Conservation (phyloP, 1,140 invertebrate genomes). For the Trichoplusia ni region DNA sequence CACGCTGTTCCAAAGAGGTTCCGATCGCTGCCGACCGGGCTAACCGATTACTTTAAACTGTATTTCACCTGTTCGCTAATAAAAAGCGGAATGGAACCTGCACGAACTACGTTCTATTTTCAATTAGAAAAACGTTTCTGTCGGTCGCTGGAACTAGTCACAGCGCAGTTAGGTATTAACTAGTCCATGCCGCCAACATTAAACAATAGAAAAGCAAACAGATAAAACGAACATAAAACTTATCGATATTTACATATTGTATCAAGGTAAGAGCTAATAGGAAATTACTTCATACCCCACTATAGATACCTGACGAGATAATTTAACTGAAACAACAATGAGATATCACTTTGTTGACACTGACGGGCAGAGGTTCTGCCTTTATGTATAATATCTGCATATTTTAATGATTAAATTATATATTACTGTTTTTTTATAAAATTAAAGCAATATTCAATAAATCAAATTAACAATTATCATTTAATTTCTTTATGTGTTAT, state of each 20-base stretch:
- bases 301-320: background rate
- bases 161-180: background rate
- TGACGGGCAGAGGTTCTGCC: too few species aligned
- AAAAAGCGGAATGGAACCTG: constrained; percentile 10
- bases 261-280: constrained; percentile 34
- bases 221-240: constrained; percentile 45
- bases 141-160: background rate
- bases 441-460: too few species aligned
- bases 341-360: too few species aligned
- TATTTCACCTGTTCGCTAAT: constrained; percentile 18
- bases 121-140: background rate
- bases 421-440: too few species aligned
- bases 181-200: background rate
- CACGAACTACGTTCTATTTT: constrained; percentile 1
- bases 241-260: constrained; percentile 48
- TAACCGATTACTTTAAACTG: constrained; percentile 50
- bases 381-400: too few species aligned
- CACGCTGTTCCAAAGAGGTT: constrained; percentile 60
- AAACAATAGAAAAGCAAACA: constrained; percentile 50
- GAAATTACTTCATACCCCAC: constrained; percentile 24
- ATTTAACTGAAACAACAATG: too few species aligned
- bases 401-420: too few species aligned
- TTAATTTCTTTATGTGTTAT: too few species aligned
- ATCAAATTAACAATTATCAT: too few species aligned
- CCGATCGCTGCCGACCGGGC: constrained; percentile 49